Conservation (phyloP, 2,113 vertebrate species). For the Gymnobelideus leadbeateri region DNA sequence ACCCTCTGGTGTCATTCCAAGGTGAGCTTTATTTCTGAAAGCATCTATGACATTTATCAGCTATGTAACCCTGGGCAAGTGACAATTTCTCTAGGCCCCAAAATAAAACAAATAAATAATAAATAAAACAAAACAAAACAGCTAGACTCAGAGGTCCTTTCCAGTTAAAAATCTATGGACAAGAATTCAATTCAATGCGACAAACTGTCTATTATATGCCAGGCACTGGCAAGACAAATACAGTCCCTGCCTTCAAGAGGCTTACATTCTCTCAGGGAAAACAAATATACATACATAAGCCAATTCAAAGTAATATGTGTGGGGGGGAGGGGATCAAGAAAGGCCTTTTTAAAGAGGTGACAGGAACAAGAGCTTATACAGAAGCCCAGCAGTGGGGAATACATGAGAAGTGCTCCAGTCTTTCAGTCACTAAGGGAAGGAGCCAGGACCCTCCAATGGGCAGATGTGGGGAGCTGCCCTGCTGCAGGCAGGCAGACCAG, state of each 20-base stretch:
- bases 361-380: too few relatives aligned
- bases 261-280: background rate
- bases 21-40: background rate
- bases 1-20: background rate
- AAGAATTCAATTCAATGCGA: background rate
- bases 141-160: background rate
- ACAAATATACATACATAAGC: background rate
- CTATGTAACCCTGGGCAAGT: too few relatives aligned
- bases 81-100: background rate
- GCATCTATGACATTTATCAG: background rate
- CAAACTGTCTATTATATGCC: background rate
- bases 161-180: background rate
- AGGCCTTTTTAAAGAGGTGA: background rate
- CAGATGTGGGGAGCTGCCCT: too few relatives aligned
- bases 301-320: background rate
- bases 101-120: background rate
- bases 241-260: background rate
- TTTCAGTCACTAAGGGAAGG: background rate
- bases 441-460: background rate
- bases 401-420: background rate
- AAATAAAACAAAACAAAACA: background rate
- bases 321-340: background rate
- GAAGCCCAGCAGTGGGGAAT: too few relatives aligned
- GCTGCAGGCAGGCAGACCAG: too few relatives aligned
- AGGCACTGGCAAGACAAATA: background rate